Evolutionary conservation across 2,113 vertebrate species (phyloP).

Genomic region (Nycticebus coucang): DNA sequence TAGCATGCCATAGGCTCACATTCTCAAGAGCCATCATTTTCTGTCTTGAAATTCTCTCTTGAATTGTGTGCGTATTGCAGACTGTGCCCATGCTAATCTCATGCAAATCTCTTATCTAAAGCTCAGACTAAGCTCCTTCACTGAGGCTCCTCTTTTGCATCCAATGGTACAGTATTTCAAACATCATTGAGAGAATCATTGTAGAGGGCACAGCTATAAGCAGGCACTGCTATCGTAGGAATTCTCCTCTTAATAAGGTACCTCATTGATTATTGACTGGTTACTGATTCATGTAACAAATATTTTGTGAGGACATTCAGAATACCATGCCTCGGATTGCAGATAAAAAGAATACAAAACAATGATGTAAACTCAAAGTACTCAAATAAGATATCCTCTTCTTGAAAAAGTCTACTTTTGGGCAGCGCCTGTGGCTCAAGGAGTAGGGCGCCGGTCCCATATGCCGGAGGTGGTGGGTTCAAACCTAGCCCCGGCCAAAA

Average conservation of each 20-base stretch:
- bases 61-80: not conserved
- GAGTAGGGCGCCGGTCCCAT: too few relatives aligned
- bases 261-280: not conserved
- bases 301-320: not conserved
- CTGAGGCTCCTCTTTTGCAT: not conserved
- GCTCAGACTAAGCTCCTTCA: not conserved
- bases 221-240: not conserved
- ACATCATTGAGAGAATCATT: not conserved
- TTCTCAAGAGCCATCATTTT: not conserved
- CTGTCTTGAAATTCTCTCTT: conserved; percentile 6
- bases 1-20: not conserved
- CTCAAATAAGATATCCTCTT: not conserved
- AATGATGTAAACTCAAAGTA: not conserved
- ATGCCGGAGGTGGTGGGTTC: too few relatives aligned
- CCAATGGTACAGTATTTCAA: not conserved
- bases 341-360: conserved; percentile 12
- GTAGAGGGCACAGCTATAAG: not conserved
- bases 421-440: too few relatives aligned
- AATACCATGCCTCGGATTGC: not conserved
- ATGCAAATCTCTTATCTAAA: conserved; percentile 31
- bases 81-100: not conserved
- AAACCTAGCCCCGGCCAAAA: too few relatives aligned
- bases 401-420: conserved; percentile 28
- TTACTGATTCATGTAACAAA: conserved; percentile 17
- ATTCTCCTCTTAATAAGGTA: not conserved